Evolutionary conservation across 2,797 vertebrate species (phyloP).

Genomic region (Siniperca undulata): DNA sequence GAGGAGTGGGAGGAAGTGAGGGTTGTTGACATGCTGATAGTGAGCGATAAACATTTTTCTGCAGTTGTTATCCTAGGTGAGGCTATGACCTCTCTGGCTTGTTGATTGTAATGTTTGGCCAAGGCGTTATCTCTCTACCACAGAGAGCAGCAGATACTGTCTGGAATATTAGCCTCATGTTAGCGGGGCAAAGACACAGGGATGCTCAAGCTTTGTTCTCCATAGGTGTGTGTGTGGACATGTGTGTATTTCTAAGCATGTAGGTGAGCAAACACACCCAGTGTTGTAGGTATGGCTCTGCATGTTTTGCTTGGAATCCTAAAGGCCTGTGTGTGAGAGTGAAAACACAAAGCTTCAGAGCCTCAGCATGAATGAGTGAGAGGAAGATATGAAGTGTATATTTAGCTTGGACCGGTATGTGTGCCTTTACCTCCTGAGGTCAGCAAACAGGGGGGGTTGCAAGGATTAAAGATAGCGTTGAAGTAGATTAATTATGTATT

Average conservation of each 20-base stretch:
- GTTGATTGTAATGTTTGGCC: constrained; percentile 70
- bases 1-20: constrained; percentile 39
- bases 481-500: constrained; percentile 81
- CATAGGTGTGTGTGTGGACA: constrained; percentile 1
- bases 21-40: constrained; percentile 72
- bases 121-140: constrained; percentile 65
- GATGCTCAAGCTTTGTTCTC: constrained; percentile 49
- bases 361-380: constrained; percentile 32
- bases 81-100: constrained; percentile 74
- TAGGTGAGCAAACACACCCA: constrained; percentile 22
- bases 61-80: constrained; percentile 67
- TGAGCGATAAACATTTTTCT: constrained; percentile 71
- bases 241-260: neutral
- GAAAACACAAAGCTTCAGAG: constrained; percentile 9
- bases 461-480: constrained; percentile 71
- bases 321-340: neutral
- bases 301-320: constrained; percentile 19
- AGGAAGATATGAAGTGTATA: constrained; percentile 51
- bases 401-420: constrained; percentile 51
- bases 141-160: constrained; percentile 69
- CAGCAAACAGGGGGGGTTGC: constrained; percentile 60
- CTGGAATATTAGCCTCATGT: constrained; percentile 65
- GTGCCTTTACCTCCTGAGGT: constrained; percentile 68
- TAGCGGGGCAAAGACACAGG: constrained; percentile 42
- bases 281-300: constrained; percentile 27